Percentiles rank a stretch among this genome's conserved stretches.
phyloP scores from a whole-genome alignment of 2,797 vertebrate species.

The Acropternis orthonyx region DNA sequence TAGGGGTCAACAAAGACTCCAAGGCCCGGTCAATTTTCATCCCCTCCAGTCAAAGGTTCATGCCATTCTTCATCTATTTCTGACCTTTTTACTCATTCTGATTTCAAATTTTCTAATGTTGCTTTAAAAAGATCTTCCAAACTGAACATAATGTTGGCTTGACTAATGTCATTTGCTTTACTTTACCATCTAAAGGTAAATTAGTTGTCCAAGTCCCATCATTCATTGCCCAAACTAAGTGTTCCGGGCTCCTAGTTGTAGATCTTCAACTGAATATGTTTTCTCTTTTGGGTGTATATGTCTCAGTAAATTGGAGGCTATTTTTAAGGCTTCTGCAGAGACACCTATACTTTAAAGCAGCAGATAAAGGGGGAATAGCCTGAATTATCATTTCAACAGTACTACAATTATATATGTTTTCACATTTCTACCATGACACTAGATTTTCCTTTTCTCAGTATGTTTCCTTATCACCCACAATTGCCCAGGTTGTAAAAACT shows the following conservation, averaged over 20 bases:
- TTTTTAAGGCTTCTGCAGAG: background rate
- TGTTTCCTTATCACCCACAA: background rate
- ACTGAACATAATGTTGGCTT: accelerated
- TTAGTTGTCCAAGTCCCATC: background rate
- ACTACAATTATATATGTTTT: background rate
- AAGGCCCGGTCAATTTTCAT: background rate
- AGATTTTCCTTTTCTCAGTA: background rate
- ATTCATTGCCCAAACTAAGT: background rate
- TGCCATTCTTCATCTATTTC: background rate
- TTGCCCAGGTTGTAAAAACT: background rate
- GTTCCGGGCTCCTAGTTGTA: background rate
- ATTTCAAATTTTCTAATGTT: background rate
- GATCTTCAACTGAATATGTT: background rate
- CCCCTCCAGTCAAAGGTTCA: background rate
- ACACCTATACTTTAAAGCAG: background rate
- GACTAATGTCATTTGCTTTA: background rate
- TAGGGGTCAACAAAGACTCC: background rate
- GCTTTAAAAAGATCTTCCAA: background rate
- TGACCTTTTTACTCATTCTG: background rate
- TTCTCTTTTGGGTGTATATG: background rate
- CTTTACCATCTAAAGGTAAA: background rate
- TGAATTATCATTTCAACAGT: background rate
- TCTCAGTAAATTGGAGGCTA: background rate
- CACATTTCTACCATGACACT: background rate
- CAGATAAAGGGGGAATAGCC: background rate